These are phyloP conservation scores for Brenthis ino DNA, from an alignment of 2,888 invertebrate genomes.

Conservation along the genomic window DNA sequence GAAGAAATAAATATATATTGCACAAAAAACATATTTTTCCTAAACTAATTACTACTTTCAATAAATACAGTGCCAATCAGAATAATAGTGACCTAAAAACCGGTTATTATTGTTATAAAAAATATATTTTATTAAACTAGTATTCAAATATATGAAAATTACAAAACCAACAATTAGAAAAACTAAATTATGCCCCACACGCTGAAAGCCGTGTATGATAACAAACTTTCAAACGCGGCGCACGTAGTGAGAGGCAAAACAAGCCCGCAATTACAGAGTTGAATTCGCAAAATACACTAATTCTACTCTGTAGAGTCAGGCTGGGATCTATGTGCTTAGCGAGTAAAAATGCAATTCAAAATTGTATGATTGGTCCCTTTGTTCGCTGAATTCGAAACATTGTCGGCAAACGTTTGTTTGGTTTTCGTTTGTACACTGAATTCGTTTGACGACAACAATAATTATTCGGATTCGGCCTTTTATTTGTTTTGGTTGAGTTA, in stretches of 20 bases:
- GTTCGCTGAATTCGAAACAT: slow-evolving; percentile 40
- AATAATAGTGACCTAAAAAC: too few species aligned
- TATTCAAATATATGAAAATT: neutral
- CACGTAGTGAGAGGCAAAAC: slow-evolving; percentile 39
- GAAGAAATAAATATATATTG: too few species aligned
- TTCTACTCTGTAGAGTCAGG: slow-evolving; percentile 41
- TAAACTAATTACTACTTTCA: too few species aligned
- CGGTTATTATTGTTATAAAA: neutral
- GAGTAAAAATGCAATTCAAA: slow-evolving; percentile 44
- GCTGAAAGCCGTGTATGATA: slow-evolving; percentile 25
- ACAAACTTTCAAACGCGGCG: slow-evolving; percentile 32
- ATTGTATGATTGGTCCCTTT: slow-evolving; percentile 46
- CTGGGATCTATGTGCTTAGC: slow-evolving; percentile 42
- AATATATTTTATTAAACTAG: neutral
- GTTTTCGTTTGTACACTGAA: slow-evolving; percentile 32
- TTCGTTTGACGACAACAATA: slow-evolving; percentile 37
- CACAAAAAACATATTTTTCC: too few species aligned
- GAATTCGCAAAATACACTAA: slow-evolving; percentile 44
- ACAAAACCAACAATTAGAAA: slow-evolving; percentile 6
- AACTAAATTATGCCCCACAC: slow-evolving; percentile 11
- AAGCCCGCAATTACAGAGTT: slow-evolving; percentile 42
- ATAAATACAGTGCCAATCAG: too few species aligned
- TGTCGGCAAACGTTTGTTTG: slow-evolving; percentile 37
- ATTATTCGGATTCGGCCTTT: slow-evolving; percentile 31
- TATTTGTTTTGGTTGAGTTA: slow-evolving; percentile 29